Conservation (phyloP, 92 coral and sea anemone species). For the Meandrina meandrites region DNA sequence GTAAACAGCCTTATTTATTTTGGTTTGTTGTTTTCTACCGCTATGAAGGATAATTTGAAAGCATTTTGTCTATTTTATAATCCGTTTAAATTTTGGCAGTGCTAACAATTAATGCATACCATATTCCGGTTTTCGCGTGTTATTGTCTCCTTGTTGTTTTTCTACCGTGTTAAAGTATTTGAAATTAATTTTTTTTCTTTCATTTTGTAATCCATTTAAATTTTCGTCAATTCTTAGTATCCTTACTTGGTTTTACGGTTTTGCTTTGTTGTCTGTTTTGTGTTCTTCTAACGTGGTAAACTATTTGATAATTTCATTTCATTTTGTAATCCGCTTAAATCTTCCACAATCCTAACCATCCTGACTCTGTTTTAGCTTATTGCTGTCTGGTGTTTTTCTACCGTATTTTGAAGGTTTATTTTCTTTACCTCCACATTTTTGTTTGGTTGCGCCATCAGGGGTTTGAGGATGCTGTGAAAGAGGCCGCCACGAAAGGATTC, state of each 20-base stretch:
- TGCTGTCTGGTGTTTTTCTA: no score
- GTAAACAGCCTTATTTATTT: background rate
- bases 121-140: background rate
- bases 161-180: background rate
- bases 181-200: background rate
- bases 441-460: constrained; percentile 49
- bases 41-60: background rate
- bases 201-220: background rate
- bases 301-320: background rate
- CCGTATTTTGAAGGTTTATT: background rate
- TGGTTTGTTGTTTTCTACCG: background rate
- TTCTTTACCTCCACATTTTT: background rate
- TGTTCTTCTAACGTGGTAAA: background rate
- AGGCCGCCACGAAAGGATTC: constrained; percentile 59
- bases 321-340: no score
- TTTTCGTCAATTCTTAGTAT: background rate
- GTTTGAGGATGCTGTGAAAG: constrained; percentile 79
- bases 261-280: background rate
- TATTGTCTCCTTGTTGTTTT: background rate
- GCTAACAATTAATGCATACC: background rate
- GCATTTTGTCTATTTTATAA: background rate
- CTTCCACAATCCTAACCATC: no score
- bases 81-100: background rate
- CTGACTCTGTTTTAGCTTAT: no score
- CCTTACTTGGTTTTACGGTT: background rate